These are phyloP conservation scores for Pinctada fucata DNA, from an alignment of 2,888 invertebrate genomes.

Conservation along the genomic window DNA sequence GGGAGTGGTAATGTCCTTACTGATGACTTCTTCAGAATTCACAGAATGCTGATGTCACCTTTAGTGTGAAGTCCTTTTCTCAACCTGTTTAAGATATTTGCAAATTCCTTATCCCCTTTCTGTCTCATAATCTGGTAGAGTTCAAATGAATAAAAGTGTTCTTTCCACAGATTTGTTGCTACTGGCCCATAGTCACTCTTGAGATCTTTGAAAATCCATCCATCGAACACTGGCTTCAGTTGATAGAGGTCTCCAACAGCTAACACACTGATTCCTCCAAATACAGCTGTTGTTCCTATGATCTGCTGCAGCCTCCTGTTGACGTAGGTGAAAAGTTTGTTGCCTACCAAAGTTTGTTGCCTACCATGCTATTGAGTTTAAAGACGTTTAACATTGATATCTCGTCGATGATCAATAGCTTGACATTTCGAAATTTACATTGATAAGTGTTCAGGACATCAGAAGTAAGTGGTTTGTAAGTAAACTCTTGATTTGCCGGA, in stretches of 20 bases:
- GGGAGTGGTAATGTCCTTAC: not conserved
- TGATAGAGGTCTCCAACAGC: slow-evolving; percentile 40
- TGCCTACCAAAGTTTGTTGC: slow-evolving; percentile 31
- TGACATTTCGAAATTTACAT: not conserved
- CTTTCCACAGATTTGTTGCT: slow-evolving; percentile 40
- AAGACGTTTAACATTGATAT: too few relatives aligned
- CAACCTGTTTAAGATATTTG: slow-evolving; percentile 35
- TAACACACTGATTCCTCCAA: slow-evolving; percentile 33
- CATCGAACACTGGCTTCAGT: slow-evolving; percentile 39
- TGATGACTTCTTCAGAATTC: not conserved
- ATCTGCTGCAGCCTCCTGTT: slow-evolving; percentile 28
- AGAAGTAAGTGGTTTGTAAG: not conserved
- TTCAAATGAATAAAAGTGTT: slow-evolving; percentile 32
- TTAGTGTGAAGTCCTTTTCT: slow-evolving; percentile 33
- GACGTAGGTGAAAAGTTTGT: too few relatives aligned
- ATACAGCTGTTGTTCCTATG: slow-evolving; percentile 17
- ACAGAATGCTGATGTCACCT: slow-evolving; percentile 25
- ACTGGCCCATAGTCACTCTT: slow-evolving; percentile 25
- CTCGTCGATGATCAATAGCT: slow-evolving; percentile 40
- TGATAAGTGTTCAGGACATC: not conserved
- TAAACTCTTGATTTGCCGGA: slow-evolving; percentile 27
- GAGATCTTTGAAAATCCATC: slow-evolving; percentile 25
- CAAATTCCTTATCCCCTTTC: slow-evolving; percentile 44
- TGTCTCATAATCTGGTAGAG: slow-evolving; percentile 42
- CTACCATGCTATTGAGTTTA: too few relatives aligned